Conservation (phyloP, 2,888 invertebrate species). For the Bugula neritina region DNA sequence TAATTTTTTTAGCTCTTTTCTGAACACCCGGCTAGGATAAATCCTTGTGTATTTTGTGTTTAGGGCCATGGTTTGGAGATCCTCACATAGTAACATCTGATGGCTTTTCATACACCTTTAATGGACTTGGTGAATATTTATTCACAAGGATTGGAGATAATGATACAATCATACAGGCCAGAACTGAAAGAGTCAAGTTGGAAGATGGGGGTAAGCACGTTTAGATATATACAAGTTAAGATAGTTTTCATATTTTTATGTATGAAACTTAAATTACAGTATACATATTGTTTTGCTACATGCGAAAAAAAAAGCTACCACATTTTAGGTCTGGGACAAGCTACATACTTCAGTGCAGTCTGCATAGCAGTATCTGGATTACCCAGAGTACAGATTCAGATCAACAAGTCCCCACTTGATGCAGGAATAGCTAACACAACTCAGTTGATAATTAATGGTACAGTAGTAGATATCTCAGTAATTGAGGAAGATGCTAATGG, state of each 20-base stretch:
- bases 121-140: slow-evolving; percentile 16
- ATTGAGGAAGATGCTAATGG: slow-evolving; percentile 1
- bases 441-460: not conserved
- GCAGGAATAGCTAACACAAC: not conserved
- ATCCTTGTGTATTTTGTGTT: too few species aligned
- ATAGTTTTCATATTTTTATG: too few species aligned
- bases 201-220: slow-evolving; percentile 9
- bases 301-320: too few species aligned
- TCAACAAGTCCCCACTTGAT: slow-evolving; percentile 2
- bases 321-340: slow-evolving; percentile 3
- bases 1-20: too few species aligned
- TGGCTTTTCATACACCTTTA: not conserved
- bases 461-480: not conserved
- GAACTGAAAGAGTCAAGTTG: not conserved
- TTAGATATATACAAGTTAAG: too few species aligned
- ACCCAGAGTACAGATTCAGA: slow-evolving; percentile 15
- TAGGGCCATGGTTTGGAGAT: slow-evolving; percentile 19
- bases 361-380: not conserved
- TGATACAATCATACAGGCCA: slow-evolving; percentile 11
- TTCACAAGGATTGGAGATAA: slow-evolving; percentile 10
- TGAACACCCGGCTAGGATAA: too few species aligned
- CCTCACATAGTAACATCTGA: not conserved
- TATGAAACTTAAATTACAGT: too few species aligned
- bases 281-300: too few species aligned
- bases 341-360: slow-evolving; percentile 16